Evolutionary conservation across 2,888 invertebrate genomes (phyloP).

Genomic region (Lasioglossum leucozonium): DNA sequence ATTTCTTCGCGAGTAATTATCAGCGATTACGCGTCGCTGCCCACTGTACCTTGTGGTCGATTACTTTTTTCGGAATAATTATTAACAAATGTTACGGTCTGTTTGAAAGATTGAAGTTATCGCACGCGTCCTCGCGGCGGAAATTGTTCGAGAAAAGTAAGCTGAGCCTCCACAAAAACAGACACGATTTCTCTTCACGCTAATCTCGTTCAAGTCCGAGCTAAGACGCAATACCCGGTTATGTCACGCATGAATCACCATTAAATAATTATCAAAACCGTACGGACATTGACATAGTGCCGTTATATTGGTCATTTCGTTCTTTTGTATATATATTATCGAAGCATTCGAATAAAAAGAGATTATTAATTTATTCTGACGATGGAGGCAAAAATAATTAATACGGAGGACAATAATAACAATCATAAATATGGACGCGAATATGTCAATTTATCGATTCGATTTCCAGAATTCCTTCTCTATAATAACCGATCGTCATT

Average conservation of each 20-base stretch:
- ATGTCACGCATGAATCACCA: neutral
- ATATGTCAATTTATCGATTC: neutral
- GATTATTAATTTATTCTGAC: neutral
- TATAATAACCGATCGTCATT: neutral
- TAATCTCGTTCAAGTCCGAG: slow-evolving; percentile 18
- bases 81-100: slow-evolving; percentile 37
- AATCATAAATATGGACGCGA: neutral
- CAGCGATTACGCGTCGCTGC: slow-evolving; percentile 38
- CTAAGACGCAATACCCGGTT: neutral
- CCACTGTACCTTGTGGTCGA: slow-evolving; percentile 6
- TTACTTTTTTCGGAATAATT: slow-evolving; percentile 24
- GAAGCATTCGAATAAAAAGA: neutral
- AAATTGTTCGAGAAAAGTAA: neutral
- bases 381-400: neutral
- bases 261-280: slow-evolving; percentile 16
- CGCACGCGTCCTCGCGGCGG: neutral
- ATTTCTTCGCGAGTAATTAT: slow-evolving; percentile 42
- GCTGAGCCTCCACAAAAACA: neutral
- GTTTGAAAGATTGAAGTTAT: slow-evolving; percentile 40
- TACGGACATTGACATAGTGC: slow-evolving; percentile 6
- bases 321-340: neutral
- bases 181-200: slow-evolving; percentile 18
- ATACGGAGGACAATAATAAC: neutral
- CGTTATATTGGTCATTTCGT: neutral
- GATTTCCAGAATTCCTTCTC: neutral